A percentile compares a stretch with the other conserved stretches of the same genome.
These are phyloP conservation scores for Drusus annulatus DNA, from an alignment of 1,140 invertebrate species.

Conservation along the genomic window DNA sequence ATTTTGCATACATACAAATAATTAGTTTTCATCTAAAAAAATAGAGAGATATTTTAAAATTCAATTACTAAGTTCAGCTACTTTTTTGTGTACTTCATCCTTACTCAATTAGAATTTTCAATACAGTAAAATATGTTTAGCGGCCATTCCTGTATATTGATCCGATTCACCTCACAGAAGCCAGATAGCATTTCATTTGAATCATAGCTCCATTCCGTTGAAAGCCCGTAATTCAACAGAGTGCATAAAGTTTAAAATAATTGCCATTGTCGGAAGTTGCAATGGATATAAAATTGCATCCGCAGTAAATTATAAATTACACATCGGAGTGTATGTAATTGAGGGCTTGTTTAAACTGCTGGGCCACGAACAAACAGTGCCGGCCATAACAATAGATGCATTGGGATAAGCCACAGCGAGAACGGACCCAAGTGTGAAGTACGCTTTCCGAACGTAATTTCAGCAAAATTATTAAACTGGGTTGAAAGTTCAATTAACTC, in stretches of 20 bases:
- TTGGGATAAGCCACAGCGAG: conserved; percentile 54
- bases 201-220: conserved; percentile 10
- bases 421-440: conserved; percentile 55
- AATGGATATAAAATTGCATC: conserved; percentile 41
- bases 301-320: conserved; percentile 32
- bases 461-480: conserved; percentile 57
- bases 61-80: no score
- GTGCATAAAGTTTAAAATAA: conserved; percentile 35
- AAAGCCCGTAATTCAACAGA: conserved; percentile 14
- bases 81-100: no score
- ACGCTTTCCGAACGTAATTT: conserved; percentile 58
- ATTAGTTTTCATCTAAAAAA: no score
- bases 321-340: conserved; percentile 29
- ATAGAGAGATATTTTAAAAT: no score
- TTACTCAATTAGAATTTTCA: no score
- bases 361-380: conserved; percentile 33
- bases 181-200: not conserved
- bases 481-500: conserved; percentile 59
- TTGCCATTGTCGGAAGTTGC: conserved; percentile 32
- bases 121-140: no score
- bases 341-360: conserved; percentile 18
- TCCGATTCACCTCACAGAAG: no score
- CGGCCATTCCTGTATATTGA: no score
- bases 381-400: conserved; percentile 58
- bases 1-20: no score